Evolutionary conservation across 2,888 invertebrate genomes (phyloP).

Genomic region (Sthenelais limicola): DNA sequence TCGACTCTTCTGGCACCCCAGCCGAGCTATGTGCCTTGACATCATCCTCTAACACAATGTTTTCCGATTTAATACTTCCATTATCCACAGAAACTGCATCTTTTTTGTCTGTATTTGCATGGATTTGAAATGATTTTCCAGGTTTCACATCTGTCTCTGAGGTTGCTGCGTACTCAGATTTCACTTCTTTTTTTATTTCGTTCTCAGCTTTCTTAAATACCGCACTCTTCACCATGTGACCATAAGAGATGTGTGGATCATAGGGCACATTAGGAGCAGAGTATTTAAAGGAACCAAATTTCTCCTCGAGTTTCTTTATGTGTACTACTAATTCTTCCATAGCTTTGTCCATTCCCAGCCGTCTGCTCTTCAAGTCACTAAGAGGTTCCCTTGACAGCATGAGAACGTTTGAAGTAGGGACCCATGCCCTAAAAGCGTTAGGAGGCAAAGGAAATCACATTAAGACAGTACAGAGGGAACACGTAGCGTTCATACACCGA

Average conservation of each 20-base stretch:
- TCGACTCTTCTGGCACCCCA: no score
- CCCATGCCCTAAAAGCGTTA: conserved; percentile 81
- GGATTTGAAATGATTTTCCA: no score
- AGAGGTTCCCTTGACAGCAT: conserved; percentile 82
- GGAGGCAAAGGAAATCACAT: neutral
- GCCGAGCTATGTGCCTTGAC: neutral
- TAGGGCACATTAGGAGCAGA: conserved; percentile 81
- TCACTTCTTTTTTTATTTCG: neutral
- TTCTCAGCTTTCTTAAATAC: conserved; percentile 5
- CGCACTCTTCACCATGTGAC: conserved; percentile 38
- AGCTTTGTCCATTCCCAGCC: conserved; percentile 78
- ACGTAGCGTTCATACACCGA: no score
- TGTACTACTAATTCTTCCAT: conserved; percentile 83
- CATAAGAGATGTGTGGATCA: conserved; percentile 64
- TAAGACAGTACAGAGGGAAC: no score
- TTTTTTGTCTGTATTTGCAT: neutral
- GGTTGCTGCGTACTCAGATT: no score
- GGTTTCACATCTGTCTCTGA: no score
- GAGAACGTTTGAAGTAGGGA: conserved; percentile 86
- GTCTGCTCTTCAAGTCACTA: conserved; percentile 75
- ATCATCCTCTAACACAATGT: neutral
- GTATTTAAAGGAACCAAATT: conserved; percentile 82
- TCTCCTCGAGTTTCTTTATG: conserved; percentile 80
- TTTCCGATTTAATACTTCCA: neutral
- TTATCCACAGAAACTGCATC: neutral